Base-by-base conservation (phyloP, 2,113 vertebrate species). In the Brachyhypopomus gauderio region DNA sequence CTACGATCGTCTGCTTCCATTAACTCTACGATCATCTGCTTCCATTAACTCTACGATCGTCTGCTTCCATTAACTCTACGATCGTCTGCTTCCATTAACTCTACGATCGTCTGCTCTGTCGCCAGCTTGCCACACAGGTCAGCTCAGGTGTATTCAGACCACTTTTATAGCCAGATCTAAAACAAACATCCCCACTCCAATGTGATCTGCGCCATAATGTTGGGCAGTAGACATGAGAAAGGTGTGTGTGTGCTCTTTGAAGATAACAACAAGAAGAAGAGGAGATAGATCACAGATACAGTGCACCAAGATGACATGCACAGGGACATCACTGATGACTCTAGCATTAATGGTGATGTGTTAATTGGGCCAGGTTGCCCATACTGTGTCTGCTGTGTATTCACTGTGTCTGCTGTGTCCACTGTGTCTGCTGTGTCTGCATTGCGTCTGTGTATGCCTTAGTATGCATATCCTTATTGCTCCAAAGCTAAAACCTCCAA, bases 221-320 rank as follows among this genome's bases (percentile, higher is more conserved):
- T 72, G 60, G 67, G 25, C 41, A 8, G 17, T 52, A 63, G 63
- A 58, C 74, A 55, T 55, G 41, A 38, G 19, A 59, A n/a, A 34
- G 75, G 74, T 8, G 72, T 41, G 45, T 11, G 74, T 62, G 38
- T 63, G 60, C 36, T 34, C n/a, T 45, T 34, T 59, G 55, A 45
- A 81, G 58, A 69, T 76, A 81, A 73, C 63, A 64, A 69, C 36
- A 59, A 75, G 75, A 82, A 27, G 45, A 23, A 55, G 75, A 9
- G 63, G 48, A 67, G 79, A 34, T n/a, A 45, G 69, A 22, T 34
- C 48, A 48, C 52, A 36, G 2, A 60, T 20, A 23, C 41, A 63
- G 41, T 73, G 59, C 69, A 19, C 20, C 30, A 73, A 36, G 64
- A 77, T 70, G 41, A 8, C 56, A 55, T 22, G 70, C 34, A 22